phyloP scores from a whole-genome alignment of 2,797 vertebrate species.

The Amazona ochrocephala region DNA sequence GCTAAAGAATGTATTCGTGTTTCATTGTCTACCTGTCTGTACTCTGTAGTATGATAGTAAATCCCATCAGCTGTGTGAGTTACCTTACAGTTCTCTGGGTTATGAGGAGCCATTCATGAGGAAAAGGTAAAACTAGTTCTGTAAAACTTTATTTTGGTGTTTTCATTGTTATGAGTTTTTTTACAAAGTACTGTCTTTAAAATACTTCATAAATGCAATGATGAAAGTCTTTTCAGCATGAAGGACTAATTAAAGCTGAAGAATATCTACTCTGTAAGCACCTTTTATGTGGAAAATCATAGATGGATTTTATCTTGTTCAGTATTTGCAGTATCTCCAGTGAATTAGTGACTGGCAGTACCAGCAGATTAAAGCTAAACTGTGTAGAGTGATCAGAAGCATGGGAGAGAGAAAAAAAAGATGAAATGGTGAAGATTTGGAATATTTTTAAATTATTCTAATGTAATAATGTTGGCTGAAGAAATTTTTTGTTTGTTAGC shows the following conservation, averaged over 20 bases:
- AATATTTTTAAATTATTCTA: neutral
- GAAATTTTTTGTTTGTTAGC: neutral
- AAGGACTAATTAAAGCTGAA: neutral
- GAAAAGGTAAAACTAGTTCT: neutral
- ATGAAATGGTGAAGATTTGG: neutral
- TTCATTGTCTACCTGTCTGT: neutral
- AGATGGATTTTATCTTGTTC: neutral
- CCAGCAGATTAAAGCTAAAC: neutral
- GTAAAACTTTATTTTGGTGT: neutral
- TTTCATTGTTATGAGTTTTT: neutral
- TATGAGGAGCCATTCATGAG: neutral
- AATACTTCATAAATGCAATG: neutral
- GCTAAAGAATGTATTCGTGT: neutral
- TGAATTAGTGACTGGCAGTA: neutral
- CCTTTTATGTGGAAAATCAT: neutral
- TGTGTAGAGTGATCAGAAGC: neutral
- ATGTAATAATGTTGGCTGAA: neutral
- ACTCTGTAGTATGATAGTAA: neutral
- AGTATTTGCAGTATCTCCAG: neutral
- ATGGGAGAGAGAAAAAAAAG: neutral
- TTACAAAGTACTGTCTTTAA: neutral
- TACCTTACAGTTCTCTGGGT: neutral
- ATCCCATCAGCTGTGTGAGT: neutral
- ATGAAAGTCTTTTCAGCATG: neutral
- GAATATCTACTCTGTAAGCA: neutral